A percentile compares a stretch with the other conserved stretches of the same genome.
These are phyloP conservation scores for Bufo bufo DNA, from an alignment of 2,113 vertebrate species.

Conservation along the genomic window DNA sequence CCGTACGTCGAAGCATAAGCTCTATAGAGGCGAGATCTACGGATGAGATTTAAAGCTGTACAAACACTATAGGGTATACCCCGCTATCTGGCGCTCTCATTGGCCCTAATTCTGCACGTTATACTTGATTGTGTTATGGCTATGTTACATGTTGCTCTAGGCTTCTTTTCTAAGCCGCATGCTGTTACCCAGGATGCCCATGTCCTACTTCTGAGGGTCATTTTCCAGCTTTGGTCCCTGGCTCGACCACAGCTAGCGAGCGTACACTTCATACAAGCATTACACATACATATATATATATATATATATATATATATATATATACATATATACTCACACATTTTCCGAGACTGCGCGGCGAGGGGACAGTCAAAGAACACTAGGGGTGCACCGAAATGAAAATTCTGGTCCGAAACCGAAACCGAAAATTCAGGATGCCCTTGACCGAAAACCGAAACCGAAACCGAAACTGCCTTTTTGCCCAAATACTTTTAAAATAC, in stretches of 20 bases:
- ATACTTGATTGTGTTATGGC: conserved; percentile 15
- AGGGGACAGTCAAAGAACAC: conserved; percentile 29
- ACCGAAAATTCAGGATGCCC: too few species aligned
- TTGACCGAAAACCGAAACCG: too few species aligned
- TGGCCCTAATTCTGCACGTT: conserved; percentile 3
- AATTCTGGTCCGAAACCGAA: too few species aligned
- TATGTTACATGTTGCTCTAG: conserved; percentile 16
- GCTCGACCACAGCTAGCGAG: conserved; percentile 4
- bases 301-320: conserved; percentile 19
- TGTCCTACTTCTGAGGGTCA: background rate
- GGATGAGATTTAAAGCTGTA: conserved; percentile 30
- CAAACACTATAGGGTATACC: conserved; percentile 32
- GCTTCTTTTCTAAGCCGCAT: conserved; percentile 30
- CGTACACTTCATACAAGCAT: conserved; percentile 43
- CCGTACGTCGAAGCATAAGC: conserved; percentile 41
- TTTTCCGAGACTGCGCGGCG: background rate
- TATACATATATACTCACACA: conserved; percentile 32
- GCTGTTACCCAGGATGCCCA: conserved; percentile 21
- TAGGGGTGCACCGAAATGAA: too few species aligned
- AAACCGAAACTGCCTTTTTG: too few species aligned
- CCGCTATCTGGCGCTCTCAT: conserved; percentile 1
- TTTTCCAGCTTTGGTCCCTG: conserved; percentile 42
- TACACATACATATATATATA: conserved; percentile 29
- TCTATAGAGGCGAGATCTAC: conserved; percentile 28
- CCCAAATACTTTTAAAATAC: too few species aligned